Conservation (phyloP, 1,140 invertebrate species). For the Orussus abietinus region DNA sequence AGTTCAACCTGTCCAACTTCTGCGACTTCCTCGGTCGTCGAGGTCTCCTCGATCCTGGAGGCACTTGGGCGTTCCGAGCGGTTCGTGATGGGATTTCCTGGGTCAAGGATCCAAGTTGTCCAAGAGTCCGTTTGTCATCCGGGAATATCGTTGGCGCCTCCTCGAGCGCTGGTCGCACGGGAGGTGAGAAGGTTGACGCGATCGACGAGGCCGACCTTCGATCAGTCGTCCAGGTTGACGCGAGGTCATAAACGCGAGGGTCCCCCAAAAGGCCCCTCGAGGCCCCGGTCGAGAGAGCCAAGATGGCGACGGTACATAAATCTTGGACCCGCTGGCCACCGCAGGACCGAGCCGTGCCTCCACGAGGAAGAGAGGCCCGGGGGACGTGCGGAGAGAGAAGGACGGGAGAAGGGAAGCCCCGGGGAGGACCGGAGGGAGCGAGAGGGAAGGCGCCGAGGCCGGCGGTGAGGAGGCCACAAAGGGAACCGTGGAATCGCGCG, state of each 20-base stretch:
- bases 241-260: background rate
- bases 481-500: background rate
- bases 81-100: background rate
- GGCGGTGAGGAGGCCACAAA: background rate
- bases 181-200: too few relatives aligned
- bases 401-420: constrained; percentile 1
- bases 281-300: background rate
- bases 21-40: too few relatives aligned
- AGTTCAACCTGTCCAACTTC: too few relatives aligned
- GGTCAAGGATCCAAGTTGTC: too few relatives aligned
- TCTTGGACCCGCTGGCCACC: too few relatives aligned
- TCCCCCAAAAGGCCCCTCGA: too few relatives aligned
- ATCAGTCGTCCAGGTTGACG: background rate
- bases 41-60: too few relatives aligned
- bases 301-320: background rate
- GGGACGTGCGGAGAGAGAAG: too few relatives aligned
- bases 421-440: background rate
- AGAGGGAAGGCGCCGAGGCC: background rate
- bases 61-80: too few relatives aligned
- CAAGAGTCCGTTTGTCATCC: background rate
- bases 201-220: too few relatives aligned
- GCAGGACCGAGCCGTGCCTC: background rate
- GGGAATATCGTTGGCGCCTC: background rate
- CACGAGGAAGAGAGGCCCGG: background rate
- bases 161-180: background rate